phyloP scores from a whole-genome alignment of 2,888 invertebrate species.

The Glyphotaelius pellucidus region DNA sequence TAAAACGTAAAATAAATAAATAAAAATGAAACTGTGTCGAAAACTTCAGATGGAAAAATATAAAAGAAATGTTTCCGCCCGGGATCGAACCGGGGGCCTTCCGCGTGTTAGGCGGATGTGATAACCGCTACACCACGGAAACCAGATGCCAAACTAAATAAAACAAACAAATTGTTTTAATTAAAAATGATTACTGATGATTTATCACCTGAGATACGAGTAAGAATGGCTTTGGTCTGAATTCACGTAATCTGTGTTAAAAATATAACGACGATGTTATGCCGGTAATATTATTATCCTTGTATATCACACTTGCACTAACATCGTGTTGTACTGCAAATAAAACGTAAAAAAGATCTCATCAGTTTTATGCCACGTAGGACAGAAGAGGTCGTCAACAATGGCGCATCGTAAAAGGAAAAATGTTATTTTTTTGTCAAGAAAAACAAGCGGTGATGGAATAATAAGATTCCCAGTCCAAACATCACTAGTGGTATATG shows the following conservation, averaged over 20 bases:
- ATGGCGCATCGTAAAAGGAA: background rate
- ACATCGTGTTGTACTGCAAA: background rate
- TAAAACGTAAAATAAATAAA: too few species aligned
- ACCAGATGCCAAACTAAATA: constrained; percentile 69
- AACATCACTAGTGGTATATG: too few species aligned
- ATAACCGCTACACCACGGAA: constrained; percentile 95
- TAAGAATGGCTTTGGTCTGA: background rate
- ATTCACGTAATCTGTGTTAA: background rate
- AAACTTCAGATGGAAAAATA: background rate
- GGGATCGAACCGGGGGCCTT: constrained; percentile 94
- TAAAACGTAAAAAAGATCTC: background rate
- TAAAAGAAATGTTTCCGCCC: constrained; percentile 84
- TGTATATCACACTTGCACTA: background rate
- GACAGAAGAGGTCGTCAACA: background rate
- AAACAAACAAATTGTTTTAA: background rate
- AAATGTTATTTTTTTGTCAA: too few species aligned
- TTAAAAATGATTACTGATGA: background rate
- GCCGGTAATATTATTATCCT: background rate
- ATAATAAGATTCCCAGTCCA: too few species aligned
- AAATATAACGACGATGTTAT: background rate
- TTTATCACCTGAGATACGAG: background rate
- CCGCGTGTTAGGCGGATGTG: constrained; percentile 95
- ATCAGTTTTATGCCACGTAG: background rate
- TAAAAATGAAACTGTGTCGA: background rate
- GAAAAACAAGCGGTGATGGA: too few species aligned